phyloP scores from a whole-genome alignment of 1,140 invertebrate species.

The Brachionus manjavacas region DNA sequence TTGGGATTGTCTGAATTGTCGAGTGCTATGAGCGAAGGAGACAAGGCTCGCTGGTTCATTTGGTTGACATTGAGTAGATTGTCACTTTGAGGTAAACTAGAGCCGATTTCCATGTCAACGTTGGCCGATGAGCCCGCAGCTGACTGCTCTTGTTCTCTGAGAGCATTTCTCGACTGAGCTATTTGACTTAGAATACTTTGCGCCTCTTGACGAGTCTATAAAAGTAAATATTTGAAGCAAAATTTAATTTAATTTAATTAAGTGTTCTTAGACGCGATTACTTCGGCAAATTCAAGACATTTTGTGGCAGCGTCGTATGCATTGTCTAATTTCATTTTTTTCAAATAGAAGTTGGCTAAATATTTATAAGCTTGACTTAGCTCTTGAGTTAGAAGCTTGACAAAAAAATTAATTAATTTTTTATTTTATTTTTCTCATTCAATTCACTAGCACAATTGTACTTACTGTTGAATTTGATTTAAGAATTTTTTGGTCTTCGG shows the following conservation, averaged over 20 bases:
- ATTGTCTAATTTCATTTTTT: conserved; percentile 39
- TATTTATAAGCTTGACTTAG: conserved; percentile 38
- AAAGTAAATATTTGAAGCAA: background rate
- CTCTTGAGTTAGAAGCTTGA: background rate
- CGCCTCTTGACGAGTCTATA: conserved; percentile 38
- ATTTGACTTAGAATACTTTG: conserved; percentile 36
- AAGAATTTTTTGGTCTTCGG: conserved; percentile 34
- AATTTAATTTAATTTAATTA: background rate
- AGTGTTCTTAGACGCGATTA: background rate
- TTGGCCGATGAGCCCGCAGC: background rate
- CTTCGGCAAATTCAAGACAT: conserved; percentile 41
- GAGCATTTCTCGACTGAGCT: conserved; percentile 9
- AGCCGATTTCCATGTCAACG: conserved; percentile 2
- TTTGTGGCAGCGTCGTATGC: conserved; percentile 29
- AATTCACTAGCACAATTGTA: background rate
- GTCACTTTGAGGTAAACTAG: background rate
- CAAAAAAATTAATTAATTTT: background rate
- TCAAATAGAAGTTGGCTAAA: conserved; percentile 40
- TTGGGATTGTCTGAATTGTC: conserved; percentile 29
- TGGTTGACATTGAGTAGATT: background rate
- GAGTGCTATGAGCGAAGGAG: background rate
- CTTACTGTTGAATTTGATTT: conserved; percentile 26
- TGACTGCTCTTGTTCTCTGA: background rate
- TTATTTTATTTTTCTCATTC: background rate
- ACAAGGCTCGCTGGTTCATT: background rate